Conservation (phyloP, 1,140 invertebrate genomes). For the Calosoma granatense region DNA sequence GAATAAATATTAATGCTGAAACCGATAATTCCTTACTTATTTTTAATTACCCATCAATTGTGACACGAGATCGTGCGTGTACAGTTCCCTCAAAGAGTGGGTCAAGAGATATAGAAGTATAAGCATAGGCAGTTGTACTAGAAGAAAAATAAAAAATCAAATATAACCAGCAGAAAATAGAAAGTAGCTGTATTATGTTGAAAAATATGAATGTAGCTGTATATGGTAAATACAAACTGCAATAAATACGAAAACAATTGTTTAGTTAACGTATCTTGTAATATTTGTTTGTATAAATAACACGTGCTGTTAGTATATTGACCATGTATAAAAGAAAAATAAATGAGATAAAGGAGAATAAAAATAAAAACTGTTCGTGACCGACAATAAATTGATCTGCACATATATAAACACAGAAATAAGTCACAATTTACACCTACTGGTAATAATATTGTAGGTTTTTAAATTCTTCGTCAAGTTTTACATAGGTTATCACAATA, state of each 20-base stretch:
- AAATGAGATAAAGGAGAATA: neutral
- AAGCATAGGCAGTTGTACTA: neutral
- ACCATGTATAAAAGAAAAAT: neutral
- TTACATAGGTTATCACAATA: neutral
- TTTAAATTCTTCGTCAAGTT: too few relatives aligned
- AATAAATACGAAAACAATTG: too few relatives aligned
- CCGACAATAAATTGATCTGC: too few relatives aligned
- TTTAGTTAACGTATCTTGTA: too few relatives aligned
- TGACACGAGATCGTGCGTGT: neutral
- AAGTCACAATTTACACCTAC: neutral
- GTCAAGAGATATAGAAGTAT: neutral
- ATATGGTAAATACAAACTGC: too few relatives aligned
- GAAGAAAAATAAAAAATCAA: neutral
- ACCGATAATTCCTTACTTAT: constrained; percentile 4
- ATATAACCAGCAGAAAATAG: neutral
- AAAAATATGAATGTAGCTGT: too few relatives aligned
- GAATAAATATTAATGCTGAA: too few relatives aligned
- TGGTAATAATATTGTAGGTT: too few relatives aligned
- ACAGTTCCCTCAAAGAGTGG: neutral
- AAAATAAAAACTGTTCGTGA: neutral
- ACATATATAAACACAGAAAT: neutral
- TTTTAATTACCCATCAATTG: neutral
- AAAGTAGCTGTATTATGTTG: too few relatives aligned
- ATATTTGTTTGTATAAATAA: too few relatives aligned
- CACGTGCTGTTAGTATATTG: too few relatives aligned